Evolutionary conservation across 2,113 vertebrate species (phyloP).

Genomic region (Macquaria ambigua): DNA sequence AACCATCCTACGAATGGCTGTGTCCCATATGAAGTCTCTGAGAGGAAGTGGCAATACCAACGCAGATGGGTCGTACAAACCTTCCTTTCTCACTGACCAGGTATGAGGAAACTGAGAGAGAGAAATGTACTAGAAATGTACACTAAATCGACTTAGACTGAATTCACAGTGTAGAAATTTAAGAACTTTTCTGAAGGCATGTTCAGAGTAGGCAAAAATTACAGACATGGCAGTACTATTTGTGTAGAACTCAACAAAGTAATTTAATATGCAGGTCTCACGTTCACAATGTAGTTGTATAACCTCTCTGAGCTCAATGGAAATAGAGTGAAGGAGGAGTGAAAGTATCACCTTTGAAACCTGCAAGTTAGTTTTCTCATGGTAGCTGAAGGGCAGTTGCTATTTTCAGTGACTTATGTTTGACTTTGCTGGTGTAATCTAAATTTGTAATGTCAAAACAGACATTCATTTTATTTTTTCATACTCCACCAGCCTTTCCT

Average conservation of each 20-base stretch:
- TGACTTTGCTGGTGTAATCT: neutral
- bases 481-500: neutral
- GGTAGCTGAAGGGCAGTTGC: neutral
- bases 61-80: conserved; percentile 94
- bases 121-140: neutral
- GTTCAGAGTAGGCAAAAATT: neutral
- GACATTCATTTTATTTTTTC: neutral
- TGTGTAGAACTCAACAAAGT: neutral
- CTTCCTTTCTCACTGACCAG: conserved; percentile 97
- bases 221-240: neutral
- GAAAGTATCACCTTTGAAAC: neutral
- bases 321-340: neutral
- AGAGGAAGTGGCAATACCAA: conserved; percentile 92
- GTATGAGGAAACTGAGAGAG: conserved; percentile 67
- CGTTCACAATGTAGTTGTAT: neutral
- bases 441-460: conserved; percentile 1
- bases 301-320: neutral
- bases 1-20: conserved; percentile 98
- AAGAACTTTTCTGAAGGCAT: neutral
- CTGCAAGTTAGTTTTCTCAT: neutral
- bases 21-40: conserved; percentile 98
- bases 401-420: neutral
- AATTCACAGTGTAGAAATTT: neutral
- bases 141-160: no score
- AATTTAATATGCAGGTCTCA: neutral